A percentile compares a stretch with the other conserved stretches of the same genome.
These are phyloP conservation scores for Caradrina clavipalpis DNA, from an alignment of 2,888 invertebrate genomes.

Conservation along the genomic window DNA sequence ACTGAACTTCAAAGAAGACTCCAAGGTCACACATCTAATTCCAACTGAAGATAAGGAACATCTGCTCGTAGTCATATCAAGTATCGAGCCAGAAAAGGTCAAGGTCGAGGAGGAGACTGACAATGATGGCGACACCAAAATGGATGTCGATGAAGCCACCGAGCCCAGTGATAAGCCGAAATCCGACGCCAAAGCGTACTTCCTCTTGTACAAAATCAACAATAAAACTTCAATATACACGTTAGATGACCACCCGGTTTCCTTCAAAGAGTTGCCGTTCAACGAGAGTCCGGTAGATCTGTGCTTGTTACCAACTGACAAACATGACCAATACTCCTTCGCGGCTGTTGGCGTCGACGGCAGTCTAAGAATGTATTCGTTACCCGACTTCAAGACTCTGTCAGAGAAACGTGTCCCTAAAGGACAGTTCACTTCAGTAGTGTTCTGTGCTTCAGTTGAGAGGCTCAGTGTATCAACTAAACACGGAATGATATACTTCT, in stretches of 20 bases:
- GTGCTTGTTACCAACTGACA: conserved; percentile 92
- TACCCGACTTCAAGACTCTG: conserved; percentile 93
- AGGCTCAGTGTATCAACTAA: conserved; percentile 96
- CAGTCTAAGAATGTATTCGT: conserved; percentile 93
- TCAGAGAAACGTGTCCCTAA: conserved; percentile 93
- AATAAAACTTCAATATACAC: conserved; percentile 82
- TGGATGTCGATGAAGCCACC: conserved; percentile 84
- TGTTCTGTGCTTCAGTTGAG: conserved; percentile 97
- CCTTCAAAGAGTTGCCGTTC: conserved; percentile 91
- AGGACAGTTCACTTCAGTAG: conserved; percentile 95
- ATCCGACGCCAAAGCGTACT: conserved; percentile 81
- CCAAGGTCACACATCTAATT: conserved; percentile 92
- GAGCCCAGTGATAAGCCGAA: conserved; percentile 76
- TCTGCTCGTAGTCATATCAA: conserved; percentile 91
- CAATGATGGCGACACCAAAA: conserved; percentile 82
- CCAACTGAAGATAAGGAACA: conserved; percentile 93
- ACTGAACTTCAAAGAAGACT: conserved; percentile 86
- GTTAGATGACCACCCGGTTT: conserved; percentile 91
- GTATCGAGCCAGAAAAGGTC: conserved; percentile 78
- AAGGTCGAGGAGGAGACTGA: conserved; percentile 80
- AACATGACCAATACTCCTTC: conserved; percentile 91
- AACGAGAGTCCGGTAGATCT: conserved; percentile 93
- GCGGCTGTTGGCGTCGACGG: conserved; percentile 95
- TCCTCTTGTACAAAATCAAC: conserved; percentile 83
- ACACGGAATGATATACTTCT: conserved; percentile 95